phyloP scores from a whole-genome alignment of 2,797 vertebrate genomes.

The Aselliscus stoliczkanus region DNA sequence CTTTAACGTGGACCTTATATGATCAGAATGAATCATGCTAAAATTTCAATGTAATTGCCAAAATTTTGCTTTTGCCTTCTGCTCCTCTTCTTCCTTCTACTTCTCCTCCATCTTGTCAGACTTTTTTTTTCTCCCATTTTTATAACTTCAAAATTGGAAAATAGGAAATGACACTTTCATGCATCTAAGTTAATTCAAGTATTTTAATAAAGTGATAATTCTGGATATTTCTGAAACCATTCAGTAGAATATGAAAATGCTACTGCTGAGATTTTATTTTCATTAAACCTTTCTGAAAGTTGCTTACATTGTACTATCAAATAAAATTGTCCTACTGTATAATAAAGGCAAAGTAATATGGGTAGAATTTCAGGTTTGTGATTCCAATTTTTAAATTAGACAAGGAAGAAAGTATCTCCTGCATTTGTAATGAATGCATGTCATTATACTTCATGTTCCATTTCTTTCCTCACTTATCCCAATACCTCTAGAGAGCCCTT shows the following conservation, averaged over 20 bases:
- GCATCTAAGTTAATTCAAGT: neutral
- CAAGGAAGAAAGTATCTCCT: neutral
- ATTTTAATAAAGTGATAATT: neutral
- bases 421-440: neutral
- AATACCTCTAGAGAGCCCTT: neutral
- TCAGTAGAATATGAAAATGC: neutral
- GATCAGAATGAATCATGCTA: neutral
- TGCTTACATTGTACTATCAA: neutral
- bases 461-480: neutral
- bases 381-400: conserved; percentile 24
- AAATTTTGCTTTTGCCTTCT: neutral
- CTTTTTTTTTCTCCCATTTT: neutral
- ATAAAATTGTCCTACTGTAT: neutral
- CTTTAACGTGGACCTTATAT: neutral
- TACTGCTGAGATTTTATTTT: conserved; percentile 12
- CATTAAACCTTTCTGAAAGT: neutral
- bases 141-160: neutral
- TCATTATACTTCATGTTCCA: neutral
- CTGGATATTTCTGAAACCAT: neutral
- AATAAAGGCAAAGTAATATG: neutral
- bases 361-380: neutral
- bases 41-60: neutral
- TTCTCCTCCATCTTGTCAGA: neutral
- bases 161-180: neutral
- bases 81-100: neutral